These are phyloP conservation scores for Megaceryle alcyon DNA, from an alignment of 2,797 vertebrate species.

Conservation along the genomic window DNA sequence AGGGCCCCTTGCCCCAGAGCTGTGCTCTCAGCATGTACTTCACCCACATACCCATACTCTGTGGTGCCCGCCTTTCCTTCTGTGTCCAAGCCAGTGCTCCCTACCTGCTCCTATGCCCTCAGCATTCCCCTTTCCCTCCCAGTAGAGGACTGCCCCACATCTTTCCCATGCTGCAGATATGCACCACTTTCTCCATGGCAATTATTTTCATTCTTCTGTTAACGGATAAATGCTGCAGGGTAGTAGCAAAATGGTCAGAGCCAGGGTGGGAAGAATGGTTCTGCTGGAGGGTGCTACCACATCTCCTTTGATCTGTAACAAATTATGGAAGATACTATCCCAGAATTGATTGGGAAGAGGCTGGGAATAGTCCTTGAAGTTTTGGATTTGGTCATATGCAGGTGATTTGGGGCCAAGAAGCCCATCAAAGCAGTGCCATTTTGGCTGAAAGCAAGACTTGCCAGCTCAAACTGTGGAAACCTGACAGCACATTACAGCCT, in stretches of 20 bases:
- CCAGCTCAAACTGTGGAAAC: neutral
- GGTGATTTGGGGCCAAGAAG: neutral
- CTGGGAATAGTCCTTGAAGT: neutral
- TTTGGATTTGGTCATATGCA: neutral
- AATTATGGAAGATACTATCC: neutral
- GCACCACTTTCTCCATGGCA: neutral
- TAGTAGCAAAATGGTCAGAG: neutral
- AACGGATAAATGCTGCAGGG: neutral
- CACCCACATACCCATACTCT: neutral
- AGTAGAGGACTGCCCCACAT: neutral
- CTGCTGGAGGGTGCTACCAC: neutral
- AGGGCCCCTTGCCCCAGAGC: neutral
- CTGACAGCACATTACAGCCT: neutral
- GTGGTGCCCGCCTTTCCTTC: neutral
- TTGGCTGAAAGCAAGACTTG: neutral
- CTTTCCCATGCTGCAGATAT: neutral
- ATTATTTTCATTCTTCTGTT: neutral
- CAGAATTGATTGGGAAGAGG: neutral
- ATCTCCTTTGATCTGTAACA: neutral
- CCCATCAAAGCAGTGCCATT: neutral
- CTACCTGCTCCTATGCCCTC: neutral
- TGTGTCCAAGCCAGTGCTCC: neutral
- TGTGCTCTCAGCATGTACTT: neutral
- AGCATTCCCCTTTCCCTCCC: neutral
- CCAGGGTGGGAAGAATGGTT: neutral